phyloP scores from a whole-genome alignment of 2,113 vertebrate genomes.

The Ondatra zibethicus region DNA sequence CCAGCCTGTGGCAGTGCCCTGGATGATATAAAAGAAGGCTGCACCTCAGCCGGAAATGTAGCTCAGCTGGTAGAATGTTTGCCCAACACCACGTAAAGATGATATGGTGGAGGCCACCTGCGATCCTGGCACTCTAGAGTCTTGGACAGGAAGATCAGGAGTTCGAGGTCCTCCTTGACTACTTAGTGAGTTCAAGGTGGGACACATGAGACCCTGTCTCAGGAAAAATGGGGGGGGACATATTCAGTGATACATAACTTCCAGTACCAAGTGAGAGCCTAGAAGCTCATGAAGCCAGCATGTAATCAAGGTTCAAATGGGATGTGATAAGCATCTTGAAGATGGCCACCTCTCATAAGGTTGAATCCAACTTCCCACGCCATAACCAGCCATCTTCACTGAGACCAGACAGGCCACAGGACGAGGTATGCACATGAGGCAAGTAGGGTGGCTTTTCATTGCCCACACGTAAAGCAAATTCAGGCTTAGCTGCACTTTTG shows the following conservation, averaged over 20 bases:
- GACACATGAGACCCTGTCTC: background rate
- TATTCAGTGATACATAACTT: background rate
- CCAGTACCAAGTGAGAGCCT: too few relatives aligned
- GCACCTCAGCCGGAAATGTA: background rate
- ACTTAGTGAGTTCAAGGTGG: background rate
- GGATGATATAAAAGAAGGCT: background rate
- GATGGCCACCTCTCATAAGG: background rate
- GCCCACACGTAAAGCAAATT: conserved; percentile 28
- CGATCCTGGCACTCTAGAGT: background rate
- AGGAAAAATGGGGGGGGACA: background rate
- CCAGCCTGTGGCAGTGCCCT: background rate
- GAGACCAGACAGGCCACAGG: background rate
- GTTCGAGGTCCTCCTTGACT: background rate
- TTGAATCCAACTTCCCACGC: background rate
- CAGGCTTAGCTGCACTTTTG: background rate
- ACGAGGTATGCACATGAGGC: rapidly evolving
- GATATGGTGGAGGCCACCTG: background rate
- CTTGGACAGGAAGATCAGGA: background rate
- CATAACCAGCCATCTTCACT: rapidly evolving
- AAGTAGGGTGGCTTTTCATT: background rate
- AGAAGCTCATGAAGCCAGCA: background rate
- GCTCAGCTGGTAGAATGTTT: background rate
- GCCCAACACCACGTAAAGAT: background rate
- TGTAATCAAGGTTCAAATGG: background rate
- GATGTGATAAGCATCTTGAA: rapidly evolving